A percentile compares a stretch with the other conserved stretches of the same genome.
Conservation (phyloP, 2,113 vertebrate species). For the Clupea harengus region DNA sequence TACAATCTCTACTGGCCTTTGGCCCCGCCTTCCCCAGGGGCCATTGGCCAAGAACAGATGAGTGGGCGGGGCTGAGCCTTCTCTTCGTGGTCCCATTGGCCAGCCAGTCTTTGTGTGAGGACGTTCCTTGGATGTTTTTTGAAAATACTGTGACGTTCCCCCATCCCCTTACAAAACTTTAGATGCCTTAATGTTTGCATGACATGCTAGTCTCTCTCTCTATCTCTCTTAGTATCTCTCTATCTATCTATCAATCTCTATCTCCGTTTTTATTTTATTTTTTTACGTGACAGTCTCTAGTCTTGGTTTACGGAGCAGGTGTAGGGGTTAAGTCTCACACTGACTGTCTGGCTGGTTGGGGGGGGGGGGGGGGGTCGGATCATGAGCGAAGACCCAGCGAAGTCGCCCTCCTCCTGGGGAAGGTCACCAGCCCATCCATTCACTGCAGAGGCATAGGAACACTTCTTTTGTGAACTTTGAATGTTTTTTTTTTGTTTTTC, state of each 20-base stretch:
- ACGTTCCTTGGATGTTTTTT: conserved; percentile 83
- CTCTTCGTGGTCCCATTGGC: conserved; percentile 76
- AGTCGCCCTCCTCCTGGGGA: conserved; percentile 53
- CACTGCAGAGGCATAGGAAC: conserved; percentile 71
- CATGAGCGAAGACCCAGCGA: conserved; percentile 29
- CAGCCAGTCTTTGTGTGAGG: conserved; percentile 91
- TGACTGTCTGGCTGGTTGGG: conserved; percentile 62
- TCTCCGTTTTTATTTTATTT: conserved; percentile 50
- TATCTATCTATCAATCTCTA: conserved; percentile 29
- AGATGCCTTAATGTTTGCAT: conserved; percentile 99
- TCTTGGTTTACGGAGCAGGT: conserved; percentile 76
- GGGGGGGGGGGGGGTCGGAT: neutral
- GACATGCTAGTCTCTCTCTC: conserved; percentile 84
- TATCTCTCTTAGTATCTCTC: conserved; percentile 78
- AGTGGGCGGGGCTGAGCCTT: conserved; percentile 81
- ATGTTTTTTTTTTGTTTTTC: conserved; percentile 52
- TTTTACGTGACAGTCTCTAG: conserved; percentile 86
- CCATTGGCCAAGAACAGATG: conserved; percentile 66
- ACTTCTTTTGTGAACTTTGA: conserved; percentile 48
- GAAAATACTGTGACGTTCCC: conserved; percentile 97
- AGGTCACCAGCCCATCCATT: conserved; percentile 59
- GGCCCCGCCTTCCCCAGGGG: conserved; percentile 54
- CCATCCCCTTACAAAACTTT: conserved; percentile 72
- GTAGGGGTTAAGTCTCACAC: conserved; percentile 63
- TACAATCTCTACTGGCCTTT: conserved; percentile 53